These are phyloP conservation scores for Oryzias woworae DNA, from an alignment of 2,113 vertebrate species.

Conservation along the genomic window DNA sequence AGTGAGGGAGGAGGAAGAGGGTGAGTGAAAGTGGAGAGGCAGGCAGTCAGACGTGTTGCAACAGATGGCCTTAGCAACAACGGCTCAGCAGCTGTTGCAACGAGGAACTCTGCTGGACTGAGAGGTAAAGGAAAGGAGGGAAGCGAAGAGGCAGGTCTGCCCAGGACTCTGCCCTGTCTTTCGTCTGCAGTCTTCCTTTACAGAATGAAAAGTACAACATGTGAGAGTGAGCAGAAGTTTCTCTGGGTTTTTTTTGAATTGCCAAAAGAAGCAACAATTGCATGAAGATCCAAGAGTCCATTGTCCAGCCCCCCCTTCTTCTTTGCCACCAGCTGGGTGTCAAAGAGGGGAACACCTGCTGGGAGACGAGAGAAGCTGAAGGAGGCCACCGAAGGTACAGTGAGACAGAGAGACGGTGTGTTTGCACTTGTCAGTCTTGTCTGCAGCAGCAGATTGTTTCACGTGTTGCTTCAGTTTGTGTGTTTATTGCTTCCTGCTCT, in stretches of 20 bases:
- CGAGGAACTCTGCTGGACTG: conserved; percentile 27
- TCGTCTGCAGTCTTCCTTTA: neutral
- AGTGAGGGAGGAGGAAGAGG: conserved; percentile 9
- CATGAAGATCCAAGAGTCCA: conserved; percentile 16
- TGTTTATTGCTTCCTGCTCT: conserved; percentile 51
- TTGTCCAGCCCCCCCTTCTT: conserved; percentile 21
- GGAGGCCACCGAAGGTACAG: conserved; percentile 15
- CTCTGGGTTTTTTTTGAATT: neutral
- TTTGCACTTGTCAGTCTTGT: conserved; percentile 31
- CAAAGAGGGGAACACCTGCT: conserved; percentile 61
- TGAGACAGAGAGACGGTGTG: conserved; percentile 8
- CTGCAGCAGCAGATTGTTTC: conserved; percentile 13
- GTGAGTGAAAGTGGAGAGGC: conserved; percentile 60
- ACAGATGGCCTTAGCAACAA: conserved; percentile 61
- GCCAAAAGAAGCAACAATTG: conserved; percentile 15
- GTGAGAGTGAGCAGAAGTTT: conserved; percentile 35
- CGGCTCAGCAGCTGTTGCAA: conserved; percentile 40
- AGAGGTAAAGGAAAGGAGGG: conserved; percentile 1
- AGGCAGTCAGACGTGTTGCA: conserved; percentile 59
- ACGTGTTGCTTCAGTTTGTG: conserved; percentile 13
- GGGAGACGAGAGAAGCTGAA: conserved; percentile 37
- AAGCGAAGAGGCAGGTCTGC: neutral
- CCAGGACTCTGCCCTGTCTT: neutral
- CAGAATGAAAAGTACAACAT: conserved; percentile 5
- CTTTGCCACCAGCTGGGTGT: conserved; percentile 4